Percentiles rank a stretch among this genome's conserved stretches.
These are phyloP conservation scores for Drosophila suzukii DNA, from an alignment of 1,140 invertebrate genomes.

Conservation along the genomic window DNA sequence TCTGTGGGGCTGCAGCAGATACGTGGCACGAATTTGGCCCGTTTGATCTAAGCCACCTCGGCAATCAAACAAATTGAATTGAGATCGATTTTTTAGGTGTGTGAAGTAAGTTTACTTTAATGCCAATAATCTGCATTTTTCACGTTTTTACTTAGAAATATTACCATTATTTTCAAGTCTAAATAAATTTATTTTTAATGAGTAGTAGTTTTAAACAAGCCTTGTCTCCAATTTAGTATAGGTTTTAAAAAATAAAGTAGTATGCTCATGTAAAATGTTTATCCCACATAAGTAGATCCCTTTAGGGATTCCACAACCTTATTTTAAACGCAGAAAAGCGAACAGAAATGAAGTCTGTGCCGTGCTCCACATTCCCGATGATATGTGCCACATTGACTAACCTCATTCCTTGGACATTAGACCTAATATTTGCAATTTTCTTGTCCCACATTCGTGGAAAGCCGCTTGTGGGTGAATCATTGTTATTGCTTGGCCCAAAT, in stretches of 20 bases:
- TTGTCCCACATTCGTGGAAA: conserved; percentile 37
- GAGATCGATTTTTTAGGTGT: conserved; percentile 68
- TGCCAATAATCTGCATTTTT: too few relatives aligned
- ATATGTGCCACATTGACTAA: conserved; percentile 42
- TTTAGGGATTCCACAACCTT: not conserved
- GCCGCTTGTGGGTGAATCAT: conserved; percentile 35
- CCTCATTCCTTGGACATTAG: conserved; percentile 33
- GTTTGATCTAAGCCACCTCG: conserved; percentile 68
- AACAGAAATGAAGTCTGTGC: not conserved
- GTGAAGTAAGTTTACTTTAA: conserved; percentile 27
- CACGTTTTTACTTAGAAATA: too few relatives aligned
- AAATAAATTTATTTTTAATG: too few relatives aligned
- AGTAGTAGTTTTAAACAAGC: too few relatives aligned
- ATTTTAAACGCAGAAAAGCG: not conserved
- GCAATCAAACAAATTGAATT: conserved; percentile 80
- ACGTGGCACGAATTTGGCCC: conserved; percentile 72
- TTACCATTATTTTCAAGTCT: too few relatives aligned
- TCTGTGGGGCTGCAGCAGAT: conserved; percentile 15
- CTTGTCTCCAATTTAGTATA: too few relatives aligned
- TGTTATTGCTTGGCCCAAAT: conserved; percentile 69
- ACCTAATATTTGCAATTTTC: conserved; percentile 54
- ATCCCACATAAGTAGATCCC: not conserved
- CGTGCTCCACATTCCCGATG: not conserved
- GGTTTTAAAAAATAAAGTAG: not conserved
- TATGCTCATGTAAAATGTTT: not conserved